A percentile compares a stretch with the other conserved stretches of the same genome.
These are phyloP conservation scores for Laticauda laticaudata DNA, from an alignment of 2,113 vertebrate species.

Conservation along the genomic window DNA sequence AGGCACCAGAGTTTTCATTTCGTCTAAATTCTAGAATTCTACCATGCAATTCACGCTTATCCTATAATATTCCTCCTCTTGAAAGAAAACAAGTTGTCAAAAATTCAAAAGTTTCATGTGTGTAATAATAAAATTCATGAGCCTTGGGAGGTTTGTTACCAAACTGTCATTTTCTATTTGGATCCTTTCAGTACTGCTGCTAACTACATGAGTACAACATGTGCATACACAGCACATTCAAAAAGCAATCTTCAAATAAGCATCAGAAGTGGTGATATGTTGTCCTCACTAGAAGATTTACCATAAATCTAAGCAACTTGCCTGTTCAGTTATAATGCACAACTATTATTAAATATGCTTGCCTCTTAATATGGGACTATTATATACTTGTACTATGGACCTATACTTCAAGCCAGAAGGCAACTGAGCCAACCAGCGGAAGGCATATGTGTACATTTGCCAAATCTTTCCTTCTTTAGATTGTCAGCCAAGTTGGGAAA, in stretches of 20 bases:
- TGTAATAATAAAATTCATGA: conserved; percentile 9
- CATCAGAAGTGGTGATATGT: not conserved
- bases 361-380: not conserved
- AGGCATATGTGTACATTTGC: not conserved
- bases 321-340: not conserved
- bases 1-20: not conserved
- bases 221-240: not conserved
- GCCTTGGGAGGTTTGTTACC: not conserved
- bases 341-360: not conserved
- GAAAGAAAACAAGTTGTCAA: conserved; percentile 31
- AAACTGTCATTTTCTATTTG: not conserved
- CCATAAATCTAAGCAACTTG: not conserved
- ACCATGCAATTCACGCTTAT: conserved; percentile 24
- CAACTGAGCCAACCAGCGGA: not conserved
- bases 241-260: conserved; percentile 6
- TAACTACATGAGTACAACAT: accelerated
- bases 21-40: conserved; percentile 14
- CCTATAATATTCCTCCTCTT: conserved; percentile 5
- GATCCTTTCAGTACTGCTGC: not conserved
- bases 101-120: conserved; percentile 25
- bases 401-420: not conserved
- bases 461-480: not conserved
- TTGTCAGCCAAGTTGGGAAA: not conserved
- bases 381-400: not conserved
- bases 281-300: not conserved